Evolutionary conservation across 30 jellyfish, hydroid and myxozoan genomes (phyloP).

Genomic region (Chrysaora quinquecirrha): DNA sequence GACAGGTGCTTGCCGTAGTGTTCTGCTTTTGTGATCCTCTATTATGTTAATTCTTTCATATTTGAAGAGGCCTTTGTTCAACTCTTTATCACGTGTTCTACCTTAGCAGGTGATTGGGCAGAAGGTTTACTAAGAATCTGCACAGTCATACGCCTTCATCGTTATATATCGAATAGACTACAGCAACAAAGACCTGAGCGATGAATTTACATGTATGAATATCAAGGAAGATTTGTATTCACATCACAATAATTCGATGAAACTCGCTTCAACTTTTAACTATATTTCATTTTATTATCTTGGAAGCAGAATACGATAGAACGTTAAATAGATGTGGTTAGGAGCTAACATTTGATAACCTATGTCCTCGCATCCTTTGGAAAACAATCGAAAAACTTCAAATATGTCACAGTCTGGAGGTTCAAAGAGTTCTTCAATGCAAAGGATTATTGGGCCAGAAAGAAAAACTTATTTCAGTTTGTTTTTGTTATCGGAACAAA

Average conservation of each 20-base stretch:
- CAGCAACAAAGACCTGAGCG: slow-evolving; percentile 39
- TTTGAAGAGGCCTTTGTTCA: slow-evolving; percentile 63
- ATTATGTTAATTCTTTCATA: slow-evolving; percentile 72
- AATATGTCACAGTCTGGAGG: slow-evolving; percentile 76
- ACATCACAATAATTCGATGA: no score
- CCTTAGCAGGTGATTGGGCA: slow-evolving; percentile 77
- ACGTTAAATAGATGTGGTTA: no score
- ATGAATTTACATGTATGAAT: neutral
- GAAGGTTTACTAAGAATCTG: slow-evolving; percentile 51
- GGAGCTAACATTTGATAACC: neutral
- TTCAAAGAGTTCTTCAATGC: slow-evolving; percentile 84
- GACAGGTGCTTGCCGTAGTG: slow-evolving; percentile 68
- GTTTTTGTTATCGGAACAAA: slow-evolving; percentile 68
- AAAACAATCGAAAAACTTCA: slow-evolving; percentile 56
- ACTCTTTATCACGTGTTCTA: slow-evolving; percentile 44
- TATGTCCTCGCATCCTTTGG: slow-evolving; percentile 58
- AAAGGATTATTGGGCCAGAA: slow-evolving; percentile 77
- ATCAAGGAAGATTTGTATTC: no score
- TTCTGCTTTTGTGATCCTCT: slow-evolving; percentile 42
- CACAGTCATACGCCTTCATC: slow-evolving; percentile 72
- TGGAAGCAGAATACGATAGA: no score
- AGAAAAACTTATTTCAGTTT: slow-evolving; percentile 73
- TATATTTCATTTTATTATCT: no score
- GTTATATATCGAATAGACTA: slow-evolving; percentile 23
- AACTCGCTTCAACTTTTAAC: no score